Percentiles rank a stretch among this genome's conserved stretches.
These are phyloP conservation scores for Drosophila antonietae DNA, from an alignment of 2,888 invertebrate genomes.

Conservation along the genomic window DNA sequence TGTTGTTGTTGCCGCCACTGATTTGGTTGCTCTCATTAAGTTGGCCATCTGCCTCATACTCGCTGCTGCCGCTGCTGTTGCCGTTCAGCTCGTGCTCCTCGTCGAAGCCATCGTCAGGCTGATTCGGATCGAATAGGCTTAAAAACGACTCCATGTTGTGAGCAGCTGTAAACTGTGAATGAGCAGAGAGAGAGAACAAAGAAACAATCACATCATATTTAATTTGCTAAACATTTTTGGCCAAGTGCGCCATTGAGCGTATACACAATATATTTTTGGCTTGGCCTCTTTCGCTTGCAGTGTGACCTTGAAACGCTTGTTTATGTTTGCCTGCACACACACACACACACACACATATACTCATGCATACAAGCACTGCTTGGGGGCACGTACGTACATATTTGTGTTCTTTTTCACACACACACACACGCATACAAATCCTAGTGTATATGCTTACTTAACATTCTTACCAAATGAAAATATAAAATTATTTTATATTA, in stretches of 20 bases:
- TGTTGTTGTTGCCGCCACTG: slow-evolving; percentile 61
- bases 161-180: slow-evolving; percentile 13
- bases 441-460: background rate
- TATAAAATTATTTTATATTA: slow-evolving; percentile 3
- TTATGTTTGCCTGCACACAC: slow-evolving; percentile 52
- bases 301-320: slow-evolving; percentile 73
- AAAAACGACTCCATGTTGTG: slow-evolving; percentile 91
- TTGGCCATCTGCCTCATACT: slow-evolving; percentile 57
- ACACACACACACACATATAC: background rate
- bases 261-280: slow-evolving; percentile 49
- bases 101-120: slow-evolving; percentile 82
- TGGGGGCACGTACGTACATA: background rate
- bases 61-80: slow-evolving; percentile 70
- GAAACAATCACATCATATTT: slow-evolving; percentile 10
- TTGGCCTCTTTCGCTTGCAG: slow-evolving; percentile 54
- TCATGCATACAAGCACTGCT: background rate
- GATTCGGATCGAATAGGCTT: slow-evolving; percentile 91
- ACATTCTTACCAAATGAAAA: slow-evolving; percentile 25
- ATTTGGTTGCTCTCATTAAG: slow-evolving; percentile 30
- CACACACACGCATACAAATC: background rate
- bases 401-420: background rate
- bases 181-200: slow-evolving; percentile 1
- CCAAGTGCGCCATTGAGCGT: slow-evolving; percentile 49
- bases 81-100: slow-evolving; percentile 79
- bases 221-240: slow-evolving; percentile 14